Evolutionary conservation across 30 jellyfish, hydroid and myxozoan genomes (phyloP).

Genomic region (Hydractinia echinata): DNA sequence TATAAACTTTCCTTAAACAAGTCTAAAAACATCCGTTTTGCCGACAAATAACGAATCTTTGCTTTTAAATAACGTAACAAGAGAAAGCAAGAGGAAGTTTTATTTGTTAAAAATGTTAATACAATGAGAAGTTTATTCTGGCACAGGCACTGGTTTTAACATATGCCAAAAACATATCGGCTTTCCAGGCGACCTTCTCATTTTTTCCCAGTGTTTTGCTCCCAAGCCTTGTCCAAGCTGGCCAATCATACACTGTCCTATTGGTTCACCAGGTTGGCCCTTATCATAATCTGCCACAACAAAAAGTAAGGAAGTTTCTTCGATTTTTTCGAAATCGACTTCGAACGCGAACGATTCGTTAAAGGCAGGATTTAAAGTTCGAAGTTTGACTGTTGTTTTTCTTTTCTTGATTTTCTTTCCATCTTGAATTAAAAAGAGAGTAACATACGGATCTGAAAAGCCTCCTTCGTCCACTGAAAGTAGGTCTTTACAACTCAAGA

Average conservation of each 20-base stretch:
- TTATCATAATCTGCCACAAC: conserved; percentile 89
- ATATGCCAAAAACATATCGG: conserved; percentile 89
- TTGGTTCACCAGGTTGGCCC: conserved; percentile 98
- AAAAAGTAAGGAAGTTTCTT: conserved; percentile 73
- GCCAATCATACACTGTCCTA: conserved; percentile 85
- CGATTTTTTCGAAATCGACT: conserved; percentile 81
- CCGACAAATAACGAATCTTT: no score
- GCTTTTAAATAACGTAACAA: no score
- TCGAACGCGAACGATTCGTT: conserved; percentile 79
- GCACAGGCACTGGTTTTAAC: conserved; percentile 48
- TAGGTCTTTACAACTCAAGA: conserved; percentile 69
- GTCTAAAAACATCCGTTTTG: no score
- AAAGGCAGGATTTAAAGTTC: conserved; percentile 86
- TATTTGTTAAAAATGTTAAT: no score
- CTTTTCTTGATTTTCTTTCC: conserved; percentile 88
- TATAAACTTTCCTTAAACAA: no score
- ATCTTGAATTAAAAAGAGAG: conserved; percentile 82
- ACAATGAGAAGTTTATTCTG: conserved; percentile 2
- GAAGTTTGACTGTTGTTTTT: conserved; percentile 84
- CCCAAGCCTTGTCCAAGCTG: conserved; percentile 68
- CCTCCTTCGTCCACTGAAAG: conserved; percentile 80
- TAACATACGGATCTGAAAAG: conserved; percentile 87
- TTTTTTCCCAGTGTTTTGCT: conserved; percentile 80
- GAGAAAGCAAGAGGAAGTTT: no score
- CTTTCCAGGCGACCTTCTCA: conserved; percentile 84